Evolutionary conservation across 2,888 invertebrate genomes (phyloP).

Genomic region (Hypomecis punctinalis): DNA sequence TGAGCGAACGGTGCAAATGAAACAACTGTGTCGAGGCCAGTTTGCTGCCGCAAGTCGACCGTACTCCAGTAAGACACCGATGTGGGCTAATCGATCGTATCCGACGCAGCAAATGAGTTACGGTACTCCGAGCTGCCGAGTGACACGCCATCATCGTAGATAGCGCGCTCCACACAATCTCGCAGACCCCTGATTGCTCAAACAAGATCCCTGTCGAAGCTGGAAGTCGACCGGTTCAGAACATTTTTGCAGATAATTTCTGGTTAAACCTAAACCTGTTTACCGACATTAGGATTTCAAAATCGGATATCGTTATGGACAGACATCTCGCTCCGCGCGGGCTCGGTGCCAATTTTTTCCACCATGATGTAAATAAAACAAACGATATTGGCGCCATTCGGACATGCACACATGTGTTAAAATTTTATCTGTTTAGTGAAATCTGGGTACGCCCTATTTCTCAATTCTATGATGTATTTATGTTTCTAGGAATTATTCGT

Average conservation of each 20-base stretch:
- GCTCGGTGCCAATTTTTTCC: conserved; percentile 75
- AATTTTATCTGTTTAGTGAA: conserved; percentile 58
- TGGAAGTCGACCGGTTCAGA: conserved; percentile 25
- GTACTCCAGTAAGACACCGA: conserved; percentile 42
- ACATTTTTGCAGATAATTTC: conserved; percentile 40
- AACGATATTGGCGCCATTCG: conserved; percentile 65
- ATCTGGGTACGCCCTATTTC: conserved; percentile 49
- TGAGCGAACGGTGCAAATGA: conserved; percentile 64
- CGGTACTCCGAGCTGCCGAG: conserved; percentile 43
- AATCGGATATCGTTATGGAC: conserved; percentile 58
- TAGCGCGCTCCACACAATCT: conserved; percentile 41
- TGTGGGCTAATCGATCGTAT: conserved; percentile 61
- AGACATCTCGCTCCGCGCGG: conserved; percentile 60
- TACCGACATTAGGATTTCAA: conserved; percentile 62
- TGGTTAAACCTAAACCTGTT: conserved; percentile 59
- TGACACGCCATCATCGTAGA: conserved; percentile 40
- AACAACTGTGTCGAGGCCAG: conserved; percentile 74
- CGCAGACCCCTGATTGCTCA: conserved; percentile 28
- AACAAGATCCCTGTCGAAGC: conserved; percentile 22
- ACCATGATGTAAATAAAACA: conserved; percentile 73
- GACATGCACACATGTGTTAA: conserved; percentile 53
- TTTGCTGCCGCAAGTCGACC: conserved; percentile 46
- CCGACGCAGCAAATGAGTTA: conserved; percentile 46
- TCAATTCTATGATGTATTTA: conserved; percentile 39
- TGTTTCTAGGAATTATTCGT: conserved; percentile 27